Conservation (phyloP, 1,140 invertebrate genomes). For the Drosophila aff. region DNA sequence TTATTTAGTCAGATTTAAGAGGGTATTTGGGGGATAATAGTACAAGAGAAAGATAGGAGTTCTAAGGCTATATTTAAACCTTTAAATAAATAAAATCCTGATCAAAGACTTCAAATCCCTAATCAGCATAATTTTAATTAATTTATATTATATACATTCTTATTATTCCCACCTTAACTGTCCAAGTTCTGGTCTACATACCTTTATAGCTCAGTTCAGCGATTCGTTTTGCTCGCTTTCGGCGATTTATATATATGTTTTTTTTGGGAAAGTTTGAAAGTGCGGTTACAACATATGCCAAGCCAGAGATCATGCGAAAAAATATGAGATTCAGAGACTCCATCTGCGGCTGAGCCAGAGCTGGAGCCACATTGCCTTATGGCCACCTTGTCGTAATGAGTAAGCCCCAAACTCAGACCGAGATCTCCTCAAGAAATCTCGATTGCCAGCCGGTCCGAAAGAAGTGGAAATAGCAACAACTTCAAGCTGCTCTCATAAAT, state of each 20-base stretch:
- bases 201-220: conserved; percentile 17
- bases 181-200: conserved; percentile 15
- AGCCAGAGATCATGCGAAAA: conserved; percentile 57
- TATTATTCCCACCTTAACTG: conserved; percentile 12
- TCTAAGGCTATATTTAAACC: too few species aligned
- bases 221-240: conserved; percentile 10
- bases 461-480: conserved; percentile 37
- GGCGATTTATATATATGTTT: background rate
- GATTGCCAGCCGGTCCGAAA: conserved; percentile 45
- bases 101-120: background rate
- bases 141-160: conserved; percentile 6
- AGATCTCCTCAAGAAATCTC: conserved; percentile 54
- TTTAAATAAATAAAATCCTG: too few species aligned
- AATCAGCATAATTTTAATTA: background rate
- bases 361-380: background rate
- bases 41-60: too few species aligned
- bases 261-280: conserved; percentile 76
- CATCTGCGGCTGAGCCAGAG: conserved; percentile 31
- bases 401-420: conserved; percentile 39
- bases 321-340: conserved; percentile 33
- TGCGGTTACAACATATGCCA: conserved; percentile 62
- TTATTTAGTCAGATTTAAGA: conserved; percentile 29
- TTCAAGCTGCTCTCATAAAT: conserved; percentile 71
- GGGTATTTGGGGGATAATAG: conserved; percentile 24
- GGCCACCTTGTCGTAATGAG: conserved; percentile 45